phyloP scores from a whole-genome alignment of 2,888 invertebrate species.

The Muscina levida region DNA sequence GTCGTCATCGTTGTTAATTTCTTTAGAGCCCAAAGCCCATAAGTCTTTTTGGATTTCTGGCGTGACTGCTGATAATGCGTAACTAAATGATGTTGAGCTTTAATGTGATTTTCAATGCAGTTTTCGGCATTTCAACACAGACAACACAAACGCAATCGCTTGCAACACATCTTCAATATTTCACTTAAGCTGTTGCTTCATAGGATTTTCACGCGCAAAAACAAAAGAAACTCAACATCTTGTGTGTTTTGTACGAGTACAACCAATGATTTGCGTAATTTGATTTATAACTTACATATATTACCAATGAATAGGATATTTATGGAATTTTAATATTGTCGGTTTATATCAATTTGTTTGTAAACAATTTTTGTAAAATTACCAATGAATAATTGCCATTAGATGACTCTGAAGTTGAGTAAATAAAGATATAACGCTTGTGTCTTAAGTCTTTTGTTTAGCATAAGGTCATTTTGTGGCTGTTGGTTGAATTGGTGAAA shows the following conservation, averaged over 20 bases:
- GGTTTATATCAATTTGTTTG: background rate
- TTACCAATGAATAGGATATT: background rate
- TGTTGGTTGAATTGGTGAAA: background rate
- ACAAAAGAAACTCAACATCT: background rate
- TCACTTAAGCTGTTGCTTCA: background rate
- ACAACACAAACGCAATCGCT: background rate
- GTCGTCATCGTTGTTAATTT: background rate
- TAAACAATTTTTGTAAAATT: background rate
- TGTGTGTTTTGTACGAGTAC: background rate
- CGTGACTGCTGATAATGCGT: slow-evolving; percentile 50
- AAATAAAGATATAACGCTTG: background rate
- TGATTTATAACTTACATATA: slow-evolving; percentile 9
- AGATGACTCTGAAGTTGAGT: background rate
- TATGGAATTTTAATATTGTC: slow-evolving; percentile 12
- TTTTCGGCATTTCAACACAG: background rate
- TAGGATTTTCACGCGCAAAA: background rate
- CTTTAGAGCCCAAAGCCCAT: background rate
- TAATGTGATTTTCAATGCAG: background rate
- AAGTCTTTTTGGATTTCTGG: background rate
- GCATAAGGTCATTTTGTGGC: too few species aligned
- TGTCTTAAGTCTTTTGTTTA: slow-evolving; percentile 10
- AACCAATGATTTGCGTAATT: slow-evolving; percentile 17
- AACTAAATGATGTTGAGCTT: slow-evolving; percentile 49
- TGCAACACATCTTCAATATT: background rate
- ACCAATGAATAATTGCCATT: slow-evolving; percentile 6